Conservation (phyloP, 2,888 invertebrate species). For the Lasioglossum vierecki region DNA sequence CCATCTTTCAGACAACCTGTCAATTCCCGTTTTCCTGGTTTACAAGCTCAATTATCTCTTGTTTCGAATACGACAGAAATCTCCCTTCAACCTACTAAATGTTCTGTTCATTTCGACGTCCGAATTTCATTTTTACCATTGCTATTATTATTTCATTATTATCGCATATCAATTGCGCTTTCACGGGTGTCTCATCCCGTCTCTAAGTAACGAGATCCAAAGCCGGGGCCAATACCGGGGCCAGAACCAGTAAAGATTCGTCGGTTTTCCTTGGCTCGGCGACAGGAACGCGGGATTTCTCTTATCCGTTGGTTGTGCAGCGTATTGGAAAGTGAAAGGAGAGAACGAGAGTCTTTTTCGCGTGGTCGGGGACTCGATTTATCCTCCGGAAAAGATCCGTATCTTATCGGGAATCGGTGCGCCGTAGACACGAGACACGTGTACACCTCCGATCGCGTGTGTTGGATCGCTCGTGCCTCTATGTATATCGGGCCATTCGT, state of each 20-base stretch:
- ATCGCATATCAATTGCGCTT: not conserved
- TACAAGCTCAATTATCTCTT: too few species aligned
- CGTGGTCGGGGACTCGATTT: constrained; percentile 15
- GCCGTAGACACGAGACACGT: not conserved
- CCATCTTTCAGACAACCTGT: too few species aligned
- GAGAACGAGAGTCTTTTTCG: constrained; percentile 46
- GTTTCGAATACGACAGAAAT: too few species aligned
- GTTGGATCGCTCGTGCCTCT: not conserved
- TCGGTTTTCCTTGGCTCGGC: constrained; percentile 16
- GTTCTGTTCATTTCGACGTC: too few species aligned
- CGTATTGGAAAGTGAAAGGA: constrained; percentile 59
- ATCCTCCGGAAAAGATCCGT: constrained; percentile 32
- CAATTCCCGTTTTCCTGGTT: too few species aligned
- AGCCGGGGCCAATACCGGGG: not conserved
- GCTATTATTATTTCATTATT: too few species aligned
- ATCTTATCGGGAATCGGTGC: constrained; percentile 17
- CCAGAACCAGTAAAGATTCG: not conserved
- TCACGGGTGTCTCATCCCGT: not conserved
- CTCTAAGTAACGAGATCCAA: not conserved
- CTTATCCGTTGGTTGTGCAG: constrained; percentile 31
- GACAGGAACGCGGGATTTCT: constrained; percentile 45
- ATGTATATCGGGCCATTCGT: not conserved
- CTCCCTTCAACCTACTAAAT: too few species aligned
- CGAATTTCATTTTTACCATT: not conserved
- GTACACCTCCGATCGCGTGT: not conserved